Evolutionary conservation across 35 echinoderm and acorn worm species (phyloP).

Genomic region (Heliocidaris erythrogramma): DNA sequence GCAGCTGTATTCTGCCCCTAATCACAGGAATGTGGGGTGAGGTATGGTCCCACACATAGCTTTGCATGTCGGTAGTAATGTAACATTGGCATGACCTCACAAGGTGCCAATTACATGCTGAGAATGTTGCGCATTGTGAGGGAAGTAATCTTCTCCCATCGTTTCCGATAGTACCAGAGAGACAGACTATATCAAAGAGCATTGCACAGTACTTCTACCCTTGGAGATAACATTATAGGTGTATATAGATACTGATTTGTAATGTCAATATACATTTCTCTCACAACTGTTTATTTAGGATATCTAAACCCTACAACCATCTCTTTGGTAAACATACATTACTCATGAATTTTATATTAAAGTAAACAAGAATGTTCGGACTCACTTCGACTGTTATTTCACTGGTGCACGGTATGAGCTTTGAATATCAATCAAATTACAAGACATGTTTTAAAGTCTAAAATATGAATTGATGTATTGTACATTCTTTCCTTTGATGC

Average conservation of each 20-base stretch:
- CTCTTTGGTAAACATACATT: not conserved
- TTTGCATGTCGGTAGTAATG: conserved; percentile 27
- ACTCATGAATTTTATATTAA: not conserved
- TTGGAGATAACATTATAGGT: not conserved
- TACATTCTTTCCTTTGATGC: not conserved
- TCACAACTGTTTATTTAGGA: conserved; percentile 3
- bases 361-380: not conserved
- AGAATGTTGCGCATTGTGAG: not conserved
- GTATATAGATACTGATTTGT: conserved; percentile 1
- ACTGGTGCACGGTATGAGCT: not conserved
- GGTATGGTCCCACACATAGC: conserved; percentile 36
- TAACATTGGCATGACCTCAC: conserved; percentile 32
- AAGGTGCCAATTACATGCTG: conserved; percentile 44
- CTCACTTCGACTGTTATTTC: not conserved
- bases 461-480: not conserved
- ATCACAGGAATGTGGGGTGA: conserved; percentile 4
- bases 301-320: not conserved
- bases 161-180: not conserved
- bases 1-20: conserved; percentile 1
- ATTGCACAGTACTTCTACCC: not conserved
- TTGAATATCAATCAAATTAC: not conserved
- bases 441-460: no score
- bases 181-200: not conserved
- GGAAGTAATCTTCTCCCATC: conserved; percentile 12
- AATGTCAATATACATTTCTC: not conserved